Conservation (phyloP, 92 coral and sea anemone genomes). For the Zoanthus solanderi region DNA sequence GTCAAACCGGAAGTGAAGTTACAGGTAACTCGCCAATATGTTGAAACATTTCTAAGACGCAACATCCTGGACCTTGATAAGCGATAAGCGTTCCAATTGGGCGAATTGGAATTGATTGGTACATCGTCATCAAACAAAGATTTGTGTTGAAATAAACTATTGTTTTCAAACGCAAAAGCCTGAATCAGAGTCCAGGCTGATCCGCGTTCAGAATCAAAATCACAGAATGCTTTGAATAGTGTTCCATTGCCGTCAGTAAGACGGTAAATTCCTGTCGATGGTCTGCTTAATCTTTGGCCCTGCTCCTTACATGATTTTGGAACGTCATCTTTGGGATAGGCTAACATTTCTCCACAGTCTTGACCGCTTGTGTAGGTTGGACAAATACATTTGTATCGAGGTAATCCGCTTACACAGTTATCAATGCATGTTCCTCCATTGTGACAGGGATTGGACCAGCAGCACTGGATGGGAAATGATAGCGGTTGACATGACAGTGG, state of each 20-base stretch:
- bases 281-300: slow-evolving; percentile 6
- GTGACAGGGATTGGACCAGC: slow-evolving; percentile 52
- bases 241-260: slow-evolving; percentile 27
- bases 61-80: slow-evolving; percentile 50
- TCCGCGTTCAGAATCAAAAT: slow-evolving; percentile 44
- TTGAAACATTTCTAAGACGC: slow-evolving; percentile 32
- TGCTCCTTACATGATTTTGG: slow-evolving; percentile 35
- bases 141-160: slow-evolving; percentile 32
- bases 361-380: slow-evolving; percentile 42
- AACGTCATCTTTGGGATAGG: background rate
- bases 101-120: slow-evolving; percentile 21
- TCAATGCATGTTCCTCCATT: slow-evolving; percentile 56
- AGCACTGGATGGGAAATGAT: slow-evolving; percentile 20
- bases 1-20: slow-evolving; percentile 41
- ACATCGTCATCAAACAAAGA: slow-evolving; percentile 37
- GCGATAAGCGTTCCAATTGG: slow-evolving; percentile 60
- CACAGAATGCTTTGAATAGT: slow-evolving; percentile 46
- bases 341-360: slow-evolving; percentile 17
- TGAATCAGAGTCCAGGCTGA: slow-evolving; percentile 63
- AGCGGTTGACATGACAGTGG: background rate
- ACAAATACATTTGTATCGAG: slow-evolving; percentile 52
- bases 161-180: slow-evolving; percentile 47
- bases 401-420: slow-evolving; percentile 42
- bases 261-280: slow-evolving; percentile 45
- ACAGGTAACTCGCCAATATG: slow-evolving; percentile 65